These are phyloP conservation scores for Dipodomys ordii DNA, from an alignment of 2,113 vertebrate species.

Conservation along the genomic window DNA sequence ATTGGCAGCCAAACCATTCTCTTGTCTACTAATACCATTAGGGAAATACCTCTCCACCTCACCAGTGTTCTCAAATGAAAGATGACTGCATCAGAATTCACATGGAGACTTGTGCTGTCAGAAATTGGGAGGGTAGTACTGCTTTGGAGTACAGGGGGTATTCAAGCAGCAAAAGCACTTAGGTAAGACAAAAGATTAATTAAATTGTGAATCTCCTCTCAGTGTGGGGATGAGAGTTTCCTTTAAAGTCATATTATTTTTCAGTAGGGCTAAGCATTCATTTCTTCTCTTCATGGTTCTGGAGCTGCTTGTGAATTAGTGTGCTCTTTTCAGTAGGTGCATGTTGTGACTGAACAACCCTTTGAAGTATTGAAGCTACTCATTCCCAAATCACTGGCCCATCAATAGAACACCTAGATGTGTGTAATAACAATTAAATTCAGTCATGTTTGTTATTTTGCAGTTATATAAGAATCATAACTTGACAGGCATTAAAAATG, in stretches of 20 bases:
- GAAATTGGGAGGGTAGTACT: not conserved
- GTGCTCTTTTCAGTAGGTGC: not conserved
- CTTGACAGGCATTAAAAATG: not conserved
- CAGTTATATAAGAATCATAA: not conserved
- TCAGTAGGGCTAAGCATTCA: not conserved
- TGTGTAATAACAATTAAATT: not conserved
- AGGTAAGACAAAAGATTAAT: conserved; percentile 68
- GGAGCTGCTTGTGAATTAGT: not conserved
- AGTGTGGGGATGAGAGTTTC: not conserved
- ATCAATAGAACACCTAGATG: not conserved
- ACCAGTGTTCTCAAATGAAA: conserved; percentile 37
- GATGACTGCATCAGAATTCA: conserved; percentile 32
- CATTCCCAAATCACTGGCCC: not conserved
- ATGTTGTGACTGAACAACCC: not conserved
- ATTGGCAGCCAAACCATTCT: not conserved
- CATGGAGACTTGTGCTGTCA: not conserved
- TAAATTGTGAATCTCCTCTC: conserved; percentile 65
- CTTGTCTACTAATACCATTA: not conserved
- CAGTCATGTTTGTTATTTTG: not conserved
- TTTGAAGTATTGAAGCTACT: not conserved
- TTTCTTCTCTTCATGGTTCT: conserved; percentile 47
- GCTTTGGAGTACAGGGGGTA: conserved; percentile 17
- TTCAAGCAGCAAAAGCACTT: conserved; percentile 58
- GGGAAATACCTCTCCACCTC: conserved; percentile 23
- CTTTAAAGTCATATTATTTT: not conserved